phyloP scores from a whole-genome alignment of 2,888 invertebrate species.

The Eristalis intricaria region DNA sequence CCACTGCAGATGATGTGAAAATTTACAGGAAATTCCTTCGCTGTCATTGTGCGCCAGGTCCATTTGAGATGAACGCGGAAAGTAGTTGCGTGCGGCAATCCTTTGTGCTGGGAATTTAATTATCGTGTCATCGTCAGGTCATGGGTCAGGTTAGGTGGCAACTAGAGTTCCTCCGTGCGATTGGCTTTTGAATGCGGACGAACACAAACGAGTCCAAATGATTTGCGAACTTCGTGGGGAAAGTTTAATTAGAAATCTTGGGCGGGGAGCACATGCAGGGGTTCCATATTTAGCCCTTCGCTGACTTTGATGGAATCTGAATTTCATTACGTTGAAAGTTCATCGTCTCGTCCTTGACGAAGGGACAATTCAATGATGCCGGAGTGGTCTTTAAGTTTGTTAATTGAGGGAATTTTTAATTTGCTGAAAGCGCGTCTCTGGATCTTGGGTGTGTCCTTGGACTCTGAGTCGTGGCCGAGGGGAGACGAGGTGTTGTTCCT shows the following conservation, averaged over 20 bases:
- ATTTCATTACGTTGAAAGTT: neutral
- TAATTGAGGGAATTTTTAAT: constrained; percentile 15
- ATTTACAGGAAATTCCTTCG: neutral
- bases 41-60: neutral
- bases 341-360: neutral
- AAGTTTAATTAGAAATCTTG: neutral
- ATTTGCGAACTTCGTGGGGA: neutral
- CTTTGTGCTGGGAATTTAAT: neutral
- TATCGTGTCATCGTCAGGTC: neutral
- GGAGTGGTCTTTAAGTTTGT: neutral
- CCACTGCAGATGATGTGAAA: neutral
- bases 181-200: neutral
- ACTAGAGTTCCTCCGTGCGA: neutral
- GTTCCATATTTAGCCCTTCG: neutral
- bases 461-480: no score
- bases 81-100: neutral
- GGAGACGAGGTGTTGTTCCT: no score
- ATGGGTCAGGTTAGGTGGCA: neutral
- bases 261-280: neutral
- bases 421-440: constrained; percentile 7
- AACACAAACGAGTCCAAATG: neutral
- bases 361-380: neutral
- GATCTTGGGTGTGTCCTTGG: no score
- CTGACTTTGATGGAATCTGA: neutral
- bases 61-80: neutral